A percentile compares a stretch with the other conserved stretches of the same genome.
Conservation (phyloP, 2,797 vertebrate species). For the Channallabes apus region DNA sequence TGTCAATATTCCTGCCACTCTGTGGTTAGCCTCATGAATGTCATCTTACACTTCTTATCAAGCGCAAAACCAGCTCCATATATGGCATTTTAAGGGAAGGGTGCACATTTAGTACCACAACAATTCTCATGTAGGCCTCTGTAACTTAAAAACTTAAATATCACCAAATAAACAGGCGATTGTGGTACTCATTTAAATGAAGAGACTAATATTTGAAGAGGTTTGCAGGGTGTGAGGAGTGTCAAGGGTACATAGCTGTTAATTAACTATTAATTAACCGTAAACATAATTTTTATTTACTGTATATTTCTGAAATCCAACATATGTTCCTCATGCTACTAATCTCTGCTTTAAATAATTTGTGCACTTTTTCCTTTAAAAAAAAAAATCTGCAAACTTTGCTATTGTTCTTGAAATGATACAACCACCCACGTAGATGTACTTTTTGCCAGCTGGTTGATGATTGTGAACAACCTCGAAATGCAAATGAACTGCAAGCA, state of each 20-base stretch:
- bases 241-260: too few species aligned
- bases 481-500: not conserved
- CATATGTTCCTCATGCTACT: too few species aligned
- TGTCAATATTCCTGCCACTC: conserved; percentile 9
- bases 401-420: not conserved
- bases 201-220: not conserved
- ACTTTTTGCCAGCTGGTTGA: not conserved
- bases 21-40: conserved; percentile 15
- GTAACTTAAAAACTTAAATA: not conserved
- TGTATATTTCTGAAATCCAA: not conserved
- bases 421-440: not conserved
- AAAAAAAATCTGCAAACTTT: not conserved
- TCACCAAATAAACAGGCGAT: not conserved
- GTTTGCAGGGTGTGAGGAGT: not conserved
- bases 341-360: not conserved
- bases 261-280: not conserved
- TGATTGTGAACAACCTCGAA: not conserved
- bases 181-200: not conserved
- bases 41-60: not conserved
- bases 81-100: not conserved
- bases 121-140: not conserved
- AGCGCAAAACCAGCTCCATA: not conserved
- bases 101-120: not conserved
- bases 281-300: not conserved
- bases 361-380: not conserved